Evolutionary conservation across 2,888 invertebrate genomes (phyloP).

Genomic region (Nomada hirtipes): DNA sequence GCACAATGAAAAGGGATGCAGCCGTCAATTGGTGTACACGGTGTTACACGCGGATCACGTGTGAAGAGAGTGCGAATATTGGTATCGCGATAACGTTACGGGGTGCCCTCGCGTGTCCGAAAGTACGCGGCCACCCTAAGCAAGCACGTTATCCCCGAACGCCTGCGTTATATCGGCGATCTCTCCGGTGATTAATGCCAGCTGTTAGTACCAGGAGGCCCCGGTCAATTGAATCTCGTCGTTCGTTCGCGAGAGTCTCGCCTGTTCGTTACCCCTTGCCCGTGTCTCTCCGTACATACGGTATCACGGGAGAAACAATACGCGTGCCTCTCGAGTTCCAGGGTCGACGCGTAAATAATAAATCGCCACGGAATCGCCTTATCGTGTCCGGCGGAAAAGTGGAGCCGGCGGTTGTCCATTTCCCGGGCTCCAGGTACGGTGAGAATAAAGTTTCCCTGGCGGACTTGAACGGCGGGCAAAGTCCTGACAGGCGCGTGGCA

Average conservation of each 20-base stretch:
- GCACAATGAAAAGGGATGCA: slow-evolving; percentile 60
- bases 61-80: slow-evolving; percentile 63
- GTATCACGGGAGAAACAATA: neutral
- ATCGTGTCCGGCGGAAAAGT: slow-evolving; percentile 26
- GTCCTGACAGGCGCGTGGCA: slow-evolving; percentile 35
- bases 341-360: slow-evolving; percentile 46
- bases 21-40: slow-evolving; percentile 59
- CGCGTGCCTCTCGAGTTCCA: neutral
- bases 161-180: slow-evolving; percentile 42
- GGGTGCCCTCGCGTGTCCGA: slow-evolving; percentile 50
- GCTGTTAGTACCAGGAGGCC: slow-evolving; percentile 46
- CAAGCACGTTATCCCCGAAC: slow-evolving; percentile 35
- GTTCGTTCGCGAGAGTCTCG: slow-evolving; percentile 15
- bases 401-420: slow-evolving; percentile 24
- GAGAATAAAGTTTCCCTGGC: slow-evolving; percentile 41
- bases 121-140: slow-evolving; percentile 41
- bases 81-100: slow-evolving; percentile 60
- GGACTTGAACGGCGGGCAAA: neutral
- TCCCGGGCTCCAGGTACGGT: neutral
- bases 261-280: neutral
- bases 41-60: slow-evolving; percentile 23
- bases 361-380: slow-evolving; percentile 49
- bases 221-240: slow-evolving; percentile 40
- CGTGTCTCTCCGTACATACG: neutral
- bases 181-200: slow-evolving; percentile 49